Percentiles rank a stretch among this genome's conserved stretches.
Conservation (phyloP, 2,797 vertebrate species). For the Cirrhinus mrigala region DNA sequence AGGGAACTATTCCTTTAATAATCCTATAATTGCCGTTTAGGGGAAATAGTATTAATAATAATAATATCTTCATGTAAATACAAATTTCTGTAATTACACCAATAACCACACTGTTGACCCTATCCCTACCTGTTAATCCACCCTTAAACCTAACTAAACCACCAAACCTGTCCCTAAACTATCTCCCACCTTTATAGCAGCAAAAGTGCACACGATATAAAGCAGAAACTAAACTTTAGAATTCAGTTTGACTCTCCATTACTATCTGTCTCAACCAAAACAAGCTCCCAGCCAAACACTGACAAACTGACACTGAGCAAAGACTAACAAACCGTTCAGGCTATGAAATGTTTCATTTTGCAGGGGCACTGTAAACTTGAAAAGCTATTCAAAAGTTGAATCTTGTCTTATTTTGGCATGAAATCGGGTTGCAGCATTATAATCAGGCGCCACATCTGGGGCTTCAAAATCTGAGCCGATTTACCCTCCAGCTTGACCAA, state of each 20-base stretch:
- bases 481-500: background rate
- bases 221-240: background rate
- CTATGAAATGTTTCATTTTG: background rate
- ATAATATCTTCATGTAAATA: background rate
- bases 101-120: background rate
- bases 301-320: no score
- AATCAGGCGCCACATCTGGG: constrained; percentile 34
- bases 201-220: background rate
- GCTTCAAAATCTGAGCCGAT: constrained; percentile 10
- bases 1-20: background rate
- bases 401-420: background rate
- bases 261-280: background rate
- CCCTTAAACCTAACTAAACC: background rate
- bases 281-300: background rate
- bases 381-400: background rate
- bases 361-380: background rate
- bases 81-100: background rate
- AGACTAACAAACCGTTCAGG: background rate
- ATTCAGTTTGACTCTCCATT: background rate
- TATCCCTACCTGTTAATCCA: background rate
- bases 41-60: no score
- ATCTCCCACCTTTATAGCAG: no score
- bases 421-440: background rate
- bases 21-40: no score
- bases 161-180: no score